Percentiles rank a stretch among this genome's conserved stretches.
Evolutionary conservation across 2,113 vertebrate genomes (phyloP).

Genomic region (Pagrus major): DNA sequence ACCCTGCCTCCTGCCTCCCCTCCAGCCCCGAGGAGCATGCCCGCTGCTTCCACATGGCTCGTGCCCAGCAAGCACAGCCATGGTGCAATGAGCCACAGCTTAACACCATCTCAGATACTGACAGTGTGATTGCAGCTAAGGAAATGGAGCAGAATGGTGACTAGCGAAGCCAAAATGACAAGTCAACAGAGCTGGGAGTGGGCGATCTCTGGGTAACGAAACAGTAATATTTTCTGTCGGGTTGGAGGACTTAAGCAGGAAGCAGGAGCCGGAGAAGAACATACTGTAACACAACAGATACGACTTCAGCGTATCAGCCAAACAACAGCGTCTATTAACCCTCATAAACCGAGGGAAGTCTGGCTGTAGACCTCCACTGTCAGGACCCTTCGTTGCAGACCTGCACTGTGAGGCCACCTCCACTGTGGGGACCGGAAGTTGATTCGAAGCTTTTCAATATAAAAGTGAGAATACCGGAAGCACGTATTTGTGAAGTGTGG

Average conservation of each 20-base stretch:
- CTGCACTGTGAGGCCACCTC: no score
- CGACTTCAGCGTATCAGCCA: not conserved
- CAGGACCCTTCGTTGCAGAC: no score
- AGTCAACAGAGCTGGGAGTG: slow-evolving; percentile 75
- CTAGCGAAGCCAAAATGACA: slow-evolving; percentile 69
- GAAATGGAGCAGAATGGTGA: slow-evolving; percentile 77
- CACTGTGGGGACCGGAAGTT: no score
- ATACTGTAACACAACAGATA: not conserved
- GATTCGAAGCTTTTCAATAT: no score
- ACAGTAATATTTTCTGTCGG: slow-evolving; percentile 49
- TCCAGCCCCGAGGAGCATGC: slow-evolving; percentile 51
- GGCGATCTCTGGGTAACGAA: slow-evolving; percentile 64
- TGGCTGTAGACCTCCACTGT: no score
- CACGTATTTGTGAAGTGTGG: no score
- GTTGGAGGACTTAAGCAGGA: slow-evolving; percentile 37
- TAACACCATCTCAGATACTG: slow-evolving; percentile 77
- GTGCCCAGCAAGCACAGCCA: slow-evolving; percentile 71
- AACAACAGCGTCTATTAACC: no score
- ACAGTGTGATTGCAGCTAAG: slow-evolving; percentile 72
- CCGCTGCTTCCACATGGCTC: slow-evolving; percentile 71
- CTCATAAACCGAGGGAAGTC: no score
- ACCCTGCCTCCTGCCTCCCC: slow-evolving; percentile 40
- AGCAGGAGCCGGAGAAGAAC: slow-evolving; percentile 10
- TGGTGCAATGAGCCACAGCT: slow-evolving; percentile 75
- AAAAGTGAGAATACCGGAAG: no score